Evolutionary conservation across 1,140 invertebrate species (phyloP).

Genomic region (Melitaea cinxia): DNA sequence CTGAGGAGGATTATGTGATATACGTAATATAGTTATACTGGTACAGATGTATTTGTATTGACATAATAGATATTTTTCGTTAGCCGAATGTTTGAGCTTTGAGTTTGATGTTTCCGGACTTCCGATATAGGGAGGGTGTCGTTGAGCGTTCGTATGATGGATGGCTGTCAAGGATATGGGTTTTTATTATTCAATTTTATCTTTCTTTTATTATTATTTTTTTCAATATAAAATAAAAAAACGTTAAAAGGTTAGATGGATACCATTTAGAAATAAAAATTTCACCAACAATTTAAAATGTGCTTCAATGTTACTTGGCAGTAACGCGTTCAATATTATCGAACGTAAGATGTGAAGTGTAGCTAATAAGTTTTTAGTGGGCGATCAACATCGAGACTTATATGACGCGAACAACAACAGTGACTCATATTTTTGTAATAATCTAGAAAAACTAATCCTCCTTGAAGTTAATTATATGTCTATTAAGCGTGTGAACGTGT

Average conservation of each 20-base stretch:
- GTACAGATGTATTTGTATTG: background rate
- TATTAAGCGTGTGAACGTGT: conserved; percentile 30
- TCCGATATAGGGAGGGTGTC: background rate
- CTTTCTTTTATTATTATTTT: background rate
- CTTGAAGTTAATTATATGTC: conserved; percentile 23
- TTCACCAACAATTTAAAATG: too few relatives aligned
- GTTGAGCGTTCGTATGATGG: background rate
- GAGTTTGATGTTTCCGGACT: background rate
- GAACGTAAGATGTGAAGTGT: background rate
- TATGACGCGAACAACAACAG: conserved; percentile 1
- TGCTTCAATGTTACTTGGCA: too few relatives aligned
- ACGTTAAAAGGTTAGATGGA: too few relatives aligned
- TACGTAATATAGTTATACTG: too few relatives aligned
- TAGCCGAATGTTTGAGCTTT: background rate
- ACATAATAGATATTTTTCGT: background rate
- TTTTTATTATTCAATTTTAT: too few relatives aligned
- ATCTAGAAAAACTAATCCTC: conserved; percentile 19
- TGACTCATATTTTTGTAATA: conserved; percentile 25
- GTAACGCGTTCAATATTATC: too few relatives aligned
- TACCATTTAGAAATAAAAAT: too few relatives aligned
- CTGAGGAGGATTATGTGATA: too few relatives aligned
- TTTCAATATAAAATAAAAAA: too few relatives aligned
- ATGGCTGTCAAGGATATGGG: background rate
- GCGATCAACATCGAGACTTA: background rate
- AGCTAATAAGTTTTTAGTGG: background rate